phyloP scores from a whole-genome alignment of 2,113 vertebrate genomes.

The Sphyrna mokarran region DNA sequence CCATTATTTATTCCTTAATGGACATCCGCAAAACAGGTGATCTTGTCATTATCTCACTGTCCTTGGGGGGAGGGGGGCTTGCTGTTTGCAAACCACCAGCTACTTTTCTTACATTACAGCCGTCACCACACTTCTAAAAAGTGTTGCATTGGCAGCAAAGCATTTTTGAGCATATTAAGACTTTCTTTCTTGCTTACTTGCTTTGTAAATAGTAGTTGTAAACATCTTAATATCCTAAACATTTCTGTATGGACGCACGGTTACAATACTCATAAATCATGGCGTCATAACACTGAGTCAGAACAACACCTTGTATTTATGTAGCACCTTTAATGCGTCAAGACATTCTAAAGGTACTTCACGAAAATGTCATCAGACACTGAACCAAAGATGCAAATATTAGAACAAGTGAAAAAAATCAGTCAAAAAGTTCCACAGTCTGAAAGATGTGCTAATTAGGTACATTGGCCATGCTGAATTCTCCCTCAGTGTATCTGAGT shows the following conservation, averaged over 20 bases:
- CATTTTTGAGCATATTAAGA: background rate
- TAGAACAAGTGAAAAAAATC: background rate
- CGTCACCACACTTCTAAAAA: too few relatives aligned
- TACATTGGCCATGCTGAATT: too few relatives aligned
- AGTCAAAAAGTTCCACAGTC: too few relatives aligned
- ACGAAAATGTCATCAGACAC: background rate
- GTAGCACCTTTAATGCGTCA: too few relatives aligned
- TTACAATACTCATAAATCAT: background rate
- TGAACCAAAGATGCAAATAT: background rate
- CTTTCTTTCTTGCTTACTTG: background rate
- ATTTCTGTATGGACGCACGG: too few relatives aligned
- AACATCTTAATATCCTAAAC: background rate
- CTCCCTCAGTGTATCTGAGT: too few relatives aligned
- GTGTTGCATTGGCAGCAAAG: background rate
- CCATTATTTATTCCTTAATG: background rate
- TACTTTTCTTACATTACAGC: too few relatives aligned
- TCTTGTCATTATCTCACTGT: background rate
- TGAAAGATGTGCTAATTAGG: too few relatives aligned
- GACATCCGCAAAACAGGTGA: background rate
- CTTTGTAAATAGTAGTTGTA: background rate
- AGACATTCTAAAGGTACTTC: too few relatives aligned
- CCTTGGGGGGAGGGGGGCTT: too few relatives aligned
- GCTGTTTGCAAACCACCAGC: too few relatives aligned
- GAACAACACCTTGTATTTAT: too few relatives aligned
- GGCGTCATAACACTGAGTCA: background rate